Conservation (phyloP, 2,888 invertebrate species). For the Dorcus hopei region DNA sequence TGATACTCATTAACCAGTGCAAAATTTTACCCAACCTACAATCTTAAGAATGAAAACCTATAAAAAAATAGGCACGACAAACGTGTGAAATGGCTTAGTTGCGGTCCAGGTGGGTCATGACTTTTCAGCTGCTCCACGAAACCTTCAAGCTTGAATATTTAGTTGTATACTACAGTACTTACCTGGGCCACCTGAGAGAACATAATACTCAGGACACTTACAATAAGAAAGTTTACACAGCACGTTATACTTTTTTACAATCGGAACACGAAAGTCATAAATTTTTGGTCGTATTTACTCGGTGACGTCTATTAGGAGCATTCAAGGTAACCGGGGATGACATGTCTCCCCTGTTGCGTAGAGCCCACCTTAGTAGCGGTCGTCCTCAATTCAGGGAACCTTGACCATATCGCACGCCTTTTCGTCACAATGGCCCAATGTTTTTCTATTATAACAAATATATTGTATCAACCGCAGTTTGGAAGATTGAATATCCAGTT, state of each 20-base stretch:
- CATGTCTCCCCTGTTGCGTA: constrained; percentile 7
- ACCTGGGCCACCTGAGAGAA: constrained; percentile 9
- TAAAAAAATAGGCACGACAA: constrained; percentile 33
- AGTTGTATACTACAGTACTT: neutral
- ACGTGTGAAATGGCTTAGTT: constrained; percentile 40
- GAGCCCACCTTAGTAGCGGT: constrained; percentile 6
- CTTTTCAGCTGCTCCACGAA: constrained; percentile 26
- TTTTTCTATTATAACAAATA: constrained; percentile 28
- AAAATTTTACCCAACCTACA: no score
- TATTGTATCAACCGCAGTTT: constrained; percentile 25
- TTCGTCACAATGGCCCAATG: constrained; percentile 15
- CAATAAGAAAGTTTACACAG: constrained; percentile 34
- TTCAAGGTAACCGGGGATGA: constrained; percentile 24
- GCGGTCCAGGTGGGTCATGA: constrained; percentile 39
- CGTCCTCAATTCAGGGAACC: neutral
- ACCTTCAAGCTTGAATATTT: neutral
- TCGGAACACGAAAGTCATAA: constrained; percentile 29
- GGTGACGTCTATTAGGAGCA: constrained; percentile 37
- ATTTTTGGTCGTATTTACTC: constrained; percentile 29
- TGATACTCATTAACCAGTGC: no score
- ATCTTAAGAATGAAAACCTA: no score
- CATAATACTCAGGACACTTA: constrained; percentile 3
- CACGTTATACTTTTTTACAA: constrained; percentile 20
- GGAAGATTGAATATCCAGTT: constrained; percentile 31
- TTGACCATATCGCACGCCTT: constrained; percentile 17